Evolutionary conservation across 1,140 invertebrate genomes (phyloP).

Genomic region (Leptestheria dahalacensis): DNA sequence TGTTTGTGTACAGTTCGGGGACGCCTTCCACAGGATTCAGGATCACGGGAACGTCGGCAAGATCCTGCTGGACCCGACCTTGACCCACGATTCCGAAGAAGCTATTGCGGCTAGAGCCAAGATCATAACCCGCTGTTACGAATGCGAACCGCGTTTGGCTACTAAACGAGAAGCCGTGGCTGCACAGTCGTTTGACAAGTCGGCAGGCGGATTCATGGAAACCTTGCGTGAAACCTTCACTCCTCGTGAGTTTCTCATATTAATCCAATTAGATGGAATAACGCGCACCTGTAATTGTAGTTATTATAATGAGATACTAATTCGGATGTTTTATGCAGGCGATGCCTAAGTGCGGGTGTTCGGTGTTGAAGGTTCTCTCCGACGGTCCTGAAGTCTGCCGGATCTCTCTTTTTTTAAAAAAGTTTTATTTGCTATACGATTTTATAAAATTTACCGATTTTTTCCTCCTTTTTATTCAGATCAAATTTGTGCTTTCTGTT

Average conservation of each 20-base stretch:
- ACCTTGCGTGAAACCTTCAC: conserved; percentile 1
- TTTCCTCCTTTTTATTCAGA: too few relatives aligned
- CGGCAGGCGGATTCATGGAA: conserved; percentile 3
- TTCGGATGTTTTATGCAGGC: background rate
- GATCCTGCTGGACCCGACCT: conserved; percentile 59
- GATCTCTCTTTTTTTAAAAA: too few relatives aligned
- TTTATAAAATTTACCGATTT: background rate
- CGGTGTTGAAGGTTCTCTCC: background rate
- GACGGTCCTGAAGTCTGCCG: background rate
- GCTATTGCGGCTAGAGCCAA: conserved; percentile 7
- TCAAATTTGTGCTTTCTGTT: background rate
- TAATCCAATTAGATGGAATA: too few relatives aligned
- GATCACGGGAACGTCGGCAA: conserved; percentile 82
- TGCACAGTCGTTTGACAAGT: background rate
- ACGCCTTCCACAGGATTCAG: conserved; percentile 84
- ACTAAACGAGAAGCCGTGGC: conserved; percentile 4
- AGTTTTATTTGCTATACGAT: background rate
- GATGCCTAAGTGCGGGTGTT: background rate
- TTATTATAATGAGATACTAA: too few relatives aligned
- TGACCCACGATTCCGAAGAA: conserved; percentile 33
- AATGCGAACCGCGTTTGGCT: background rate
- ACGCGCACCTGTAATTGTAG: too few relatives aligned
- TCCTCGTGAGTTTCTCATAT: background rate
- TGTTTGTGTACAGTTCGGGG: conserved; percentile 41
- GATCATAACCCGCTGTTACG: background rate